Base-by-base conservation (phyloP, 2,113 vertebrate genomes). In the Laterallus jamaicensis region DNA sequence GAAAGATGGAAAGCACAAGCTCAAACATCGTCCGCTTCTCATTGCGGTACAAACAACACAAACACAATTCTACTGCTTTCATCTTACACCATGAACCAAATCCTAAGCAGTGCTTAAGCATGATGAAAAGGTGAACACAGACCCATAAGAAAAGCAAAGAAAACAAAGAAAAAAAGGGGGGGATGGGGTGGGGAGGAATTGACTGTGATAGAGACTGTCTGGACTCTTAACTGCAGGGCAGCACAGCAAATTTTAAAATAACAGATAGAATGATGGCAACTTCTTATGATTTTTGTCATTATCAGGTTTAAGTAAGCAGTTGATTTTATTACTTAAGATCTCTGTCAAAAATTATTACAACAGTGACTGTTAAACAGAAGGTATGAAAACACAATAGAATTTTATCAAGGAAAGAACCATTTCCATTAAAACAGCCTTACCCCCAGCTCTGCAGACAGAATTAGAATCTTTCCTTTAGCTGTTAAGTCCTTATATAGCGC, bases 401-500 rank as follows among this genome's bases (percentile, higher is more conserved):
- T 73, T 90, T 70, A 66, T 31, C 22, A 68, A 9, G 11, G 20
- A 90, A 90, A 63, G 68, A 4, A 31, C 67, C 0, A 10, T 59
- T 94, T 82, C 58, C 37, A 58, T 42, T 62, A 63, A 76, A 77
- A 78, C 73, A 78, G 42, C 88, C 97, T 96, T 97, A 99, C 99
- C 98, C 98, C 99, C 3, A 99, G 98, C 66, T 99, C 99, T n/a
- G 99, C 98, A 55, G 99, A 99, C 31, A 99, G 98, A 97, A 98
- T 98, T 31, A 99, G 92, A 4, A 99, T 96, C 96, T 99, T 99
- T 84, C 99, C 99, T 97, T 99, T 99, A 28, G 98, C 97, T 3
- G 99, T 99, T 79, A 99, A 98, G 85, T 99, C 99, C 97, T 99
- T 99, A 97, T 99, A 99, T 78, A 99, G 98, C 1, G 99, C 98